Percentiles rank a stretch among this genome's conserved stretches.
Conservation (phyloP, 2,113 vertebrate species). For the Xiphophorus maculatus region DNA sequence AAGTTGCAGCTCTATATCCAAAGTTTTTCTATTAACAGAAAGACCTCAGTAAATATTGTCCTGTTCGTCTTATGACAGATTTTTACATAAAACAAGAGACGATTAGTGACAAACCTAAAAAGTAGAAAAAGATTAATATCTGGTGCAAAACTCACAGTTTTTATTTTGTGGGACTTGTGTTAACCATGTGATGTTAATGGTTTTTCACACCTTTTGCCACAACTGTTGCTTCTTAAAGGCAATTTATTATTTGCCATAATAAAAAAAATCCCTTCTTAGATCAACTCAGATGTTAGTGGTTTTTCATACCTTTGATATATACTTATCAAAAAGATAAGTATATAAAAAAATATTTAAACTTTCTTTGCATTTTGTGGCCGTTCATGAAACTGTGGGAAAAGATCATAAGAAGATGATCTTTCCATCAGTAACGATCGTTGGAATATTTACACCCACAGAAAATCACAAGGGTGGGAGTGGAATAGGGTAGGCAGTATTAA, state of each 20-base stretch:
- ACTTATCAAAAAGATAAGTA: not conserved
- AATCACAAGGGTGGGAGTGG: not conserved
- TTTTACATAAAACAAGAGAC: not conserved
- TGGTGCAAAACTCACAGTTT: not conserved
- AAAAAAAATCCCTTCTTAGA: too few relatives aligned
- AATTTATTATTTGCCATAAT: too few relatives aligned
- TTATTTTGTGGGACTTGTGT: not conserved
- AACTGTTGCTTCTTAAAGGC: too few relatives aligned
- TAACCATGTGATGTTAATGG: too few relatives aligned
- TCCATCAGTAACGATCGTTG: not conserved
- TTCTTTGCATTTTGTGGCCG: not conserved
- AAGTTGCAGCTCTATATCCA: slow-evolving; percentile 14
- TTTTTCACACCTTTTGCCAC: too few relatives aligned
- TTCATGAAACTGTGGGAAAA: not conserved
- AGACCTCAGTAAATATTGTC: not conserved
- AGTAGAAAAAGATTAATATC: not conserved
- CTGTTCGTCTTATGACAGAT: not conserved
- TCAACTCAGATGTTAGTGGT: too few relatives aligned
- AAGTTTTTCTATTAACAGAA: not conserved
- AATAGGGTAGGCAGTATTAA: not conserved
- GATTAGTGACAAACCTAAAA: not conserved
- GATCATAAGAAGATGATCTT: not conserved
- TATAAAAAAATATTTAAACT: not conserved
- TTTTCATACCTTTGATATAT: too few relatives aligned
- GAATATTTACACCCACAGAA: not conserved